Base-by-base conservation (phyloP, 2,797 vertebrate genomes). In the Channa striata region DNA sequence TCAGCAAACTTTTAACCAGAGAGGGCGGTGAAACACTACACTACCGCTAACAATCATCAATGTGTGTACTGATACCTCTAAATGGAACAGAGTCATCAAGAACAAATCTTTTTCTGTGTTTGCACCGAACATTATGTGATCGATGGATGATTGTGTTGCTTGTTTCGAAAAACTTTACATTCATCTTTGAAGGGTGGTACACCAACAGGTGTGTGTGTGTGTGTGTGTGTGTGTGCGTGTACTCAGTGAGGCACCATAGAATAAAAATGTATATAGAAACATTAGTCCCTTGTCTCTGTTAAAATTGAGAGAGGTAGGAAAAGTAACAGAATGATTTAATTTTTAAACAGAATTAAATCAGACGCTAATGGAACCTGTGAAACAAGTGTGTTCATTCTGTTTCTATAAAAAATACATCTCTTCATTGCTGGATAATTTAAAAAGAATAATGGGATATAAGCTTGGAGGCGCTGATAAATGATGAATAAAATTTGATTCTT, bases 351-450 rank as follows among this genome's bases (percentile, higher is more conserved):
- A 23, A 63, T 47, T 48, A 47, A 72, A 65, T 64, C 25, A 20
- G 37, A 21, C 48, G 23, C 30, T 72, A 66, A 66, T 68, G 40
- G 33, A 59, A 60, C 13, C 39, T 20, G 48, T 48, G 37, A 42
- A 72, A 84, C 37, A 20, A 59, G 50, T 68, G 46, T 68, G 46
- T 50, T 77, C 54, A 43, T 72, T 79, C 66, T 51, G 34, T 71
- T 43, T 69, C 33, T 16, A 30, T 50, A 19, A 51, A 47, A 70
- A 46, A 44, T 1, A 43, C 34, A 53, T 63, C 25, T 63, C 25
- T 12, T 14, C 42, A 19, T 47, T 37, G 43, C 40, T 63, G 52
- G 30, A 72, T 78, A 70, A 75, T 69, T 73, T 13, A 47, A 54
- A 23, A 59, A 25, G 36, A 68, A 51, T 66, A 64, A 77, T 52